Percentiles rank a stretch among this genome's conserved stretches.
Conservation (phyloP, 2,888 invertebrate species). For the Drosophila aldrichi region DNA sequence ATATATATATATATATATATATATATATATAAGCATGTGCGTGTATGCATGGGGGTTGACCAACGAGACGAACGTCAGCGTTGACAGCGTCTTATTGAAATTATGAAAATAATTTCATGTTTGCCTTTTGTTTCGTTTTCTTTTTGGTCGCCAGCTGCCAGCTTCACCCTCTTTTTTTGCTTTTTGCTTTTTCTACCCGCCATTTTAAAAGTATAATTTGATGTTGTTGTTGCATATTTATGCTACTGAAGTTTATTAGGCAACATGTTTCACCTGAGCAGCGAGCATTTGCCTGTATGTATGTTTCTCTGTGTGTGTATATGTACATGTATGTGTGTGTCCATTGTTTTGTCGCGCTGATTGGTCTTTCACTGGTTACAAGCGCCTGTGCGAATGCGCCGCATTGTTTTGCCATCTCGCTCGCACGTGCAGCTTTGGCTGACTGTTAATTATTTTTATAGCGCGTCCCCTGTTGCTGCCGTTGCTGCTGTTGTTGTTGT, state of each 20-base stretch:
- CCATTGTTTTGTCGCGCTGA: slow-evolving; percentile 78
- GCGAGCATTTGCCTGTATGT: slow-evolving; percentile 18
- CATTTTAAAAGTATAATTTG: slow-evolving; percentile 84
- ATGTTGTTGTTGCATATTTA: slow-evolving; percentile 58
- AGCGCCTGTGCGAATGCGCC: slow-evolving; percentile 38
- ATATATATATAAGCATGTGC: slow-evolving; percentile 15
- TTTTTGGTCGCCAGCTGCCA: slow-evolving; percentile 23
- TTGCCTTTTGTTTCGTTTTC: slow-evolving; percentile 41
- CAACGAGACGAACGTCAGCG: slow-evolving; percentile 64
- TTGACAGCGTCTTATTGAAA: slow-evolving; percentile 79
- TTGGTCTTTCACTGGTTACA: slow-evolving; percentile 69
- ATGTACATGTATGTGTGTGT: slow-evolving; percentile 37
- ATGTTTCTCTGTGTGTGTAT: too few species aligned
- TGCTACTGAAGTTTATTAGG: slow-evolving; percentile 63
- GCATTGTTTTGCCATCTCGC: slow-evolving; percentile 48
- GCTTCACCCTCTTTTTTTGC: not conserved
- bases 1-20: not conserved
- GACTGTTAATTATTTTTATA: slow-evolving; percentile 73
- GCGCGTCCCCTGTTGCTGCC: slow-evolving; percentile 33
- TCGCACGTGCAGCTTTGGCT: slow-evolving; percentile 28
- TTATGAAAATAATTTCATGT: slow-evolving; percentile 76
- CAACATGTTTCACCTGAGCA: slow-evolving; percentile 68
- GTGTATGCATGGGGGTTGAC: slow-evolving; percentile 63
- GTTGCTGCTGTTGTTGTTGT: slow-evolving; percentile 12
- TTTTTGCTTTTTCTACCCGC: slow-evolving; percentile 41